Evolutionary conservation across 2,797 vertebrate genomes (phyloP), one percentile per base, ranked within the genome.

Genomic region (Smutsia temminckii): DNA sequence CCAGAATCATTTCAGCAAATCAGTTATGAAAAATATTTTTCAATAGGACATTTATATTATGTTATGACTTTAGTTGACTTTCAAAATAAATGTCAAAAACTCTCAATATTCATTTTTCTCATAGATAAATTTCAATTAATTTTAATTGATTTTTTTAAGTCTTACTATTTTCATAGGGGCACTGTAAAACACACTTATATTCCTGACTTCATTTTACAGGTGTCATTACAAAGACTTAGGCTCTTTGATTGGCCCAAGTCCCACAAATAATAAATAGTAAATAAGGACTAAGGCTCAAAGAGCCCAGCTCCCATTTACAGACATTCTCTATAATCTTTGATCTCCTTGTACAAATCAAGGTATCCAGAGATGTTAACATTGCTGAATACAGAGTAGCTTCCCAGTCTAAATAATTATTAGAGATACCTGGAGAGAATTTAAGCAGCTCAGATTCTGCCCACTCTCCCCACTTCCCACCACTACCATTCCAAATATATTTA

Each of bases 81-180:
- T 89, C 55, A 81, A 95, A 77, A 74, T 5, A 88, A 95, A 81
- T 55, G 4, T 57, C 29, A 85, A 27, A 92, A 79, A 25, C 46
- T 77, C 23, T 68, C 14, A 10, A 27, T 55, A 25, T 27, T 79
- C 20, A 1, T 40, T 90, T 92, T 93, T 37, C 20, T 88, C 17
- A 34, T 27, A 59, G 1, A 51, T 88, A 86, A 66, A 11, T 42
- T 89, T 86, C n/a, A 16, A 40, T 93, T 72, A 63, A 42, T 55
- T 94, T 91, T 88, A 51, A 55, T 74, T 75, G 1, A 7, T 40
- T 29, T 88, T 87, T 90, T n/a, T 53, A 69, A 59, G 8, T 34
- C 72, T 71, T 74, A 27, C 85, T 86, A 57, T 90, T 63, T 79
- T 29, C 27, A 71, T 84, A 69, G 12, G 51, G 5, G 13, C 23